Conservation (phyloP, 2,113 vertebrate species). For the Natator depressus region DNA sequence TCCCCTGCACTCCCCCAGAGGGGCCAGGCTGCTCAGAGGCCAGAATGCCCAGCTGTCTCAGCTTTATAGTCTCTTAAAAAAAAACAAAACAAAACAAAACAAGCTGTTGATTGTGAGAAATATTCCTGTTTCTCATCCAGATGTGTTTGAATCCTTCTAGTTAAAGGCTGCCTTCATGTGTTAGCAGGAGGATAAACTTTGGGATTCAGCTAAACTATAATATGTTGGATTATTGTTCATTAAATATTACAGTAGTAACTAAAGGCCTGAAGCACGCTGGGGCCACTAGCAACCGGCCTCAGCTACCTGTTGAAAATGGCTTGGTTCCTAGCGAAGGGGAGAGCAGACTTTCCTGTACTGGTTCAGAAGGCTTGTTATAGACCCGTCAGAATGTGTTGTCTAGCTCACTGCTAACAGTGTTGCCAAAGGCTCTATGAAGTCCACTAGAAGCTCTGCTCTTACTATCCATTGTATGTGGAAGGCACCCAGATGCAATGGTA, state of each 20-base stretch:
- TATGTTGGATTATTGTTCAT: constrained; percentile 49
- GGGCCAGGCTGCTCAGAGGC: neutral
- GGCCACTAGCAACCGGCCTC: neutral
- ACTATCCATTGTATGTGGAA: neutral
- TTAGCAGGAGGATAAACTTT: constrained; percentile 41
- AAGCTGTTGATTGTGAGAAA: fast-evolving
- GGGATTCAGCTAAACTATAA: constrained; percentile 6
- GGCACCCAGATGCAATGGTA: neutral
- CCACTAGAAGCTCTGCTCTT: neutral
- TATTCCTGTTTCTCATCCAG: fast-evolving
- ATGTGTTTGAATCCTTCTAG: constrained; percentile 16
- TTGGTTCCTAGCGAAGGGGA: neutral
- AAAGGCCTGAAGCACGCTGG: neutral
- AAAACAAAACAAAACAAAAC: no score
- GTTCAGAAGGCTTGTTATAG: fast-evolving
- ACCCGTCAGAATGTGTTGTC: neutral
- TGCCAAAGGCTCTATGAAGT: neutral
- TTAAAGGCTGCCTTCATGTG: neutral
- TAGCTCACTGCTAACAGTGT: neutral
- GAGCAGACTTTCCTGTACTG: neutral
- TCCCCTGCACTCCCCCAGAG: no score
- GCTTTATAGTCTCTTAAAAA: neutral
- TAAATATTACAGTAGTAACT: constrained; percentile 13
- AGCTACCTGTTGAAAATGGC: neutral
- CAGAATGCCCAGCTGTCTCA: neutral